These are phyloP conservation scores for Drosophila conformis DNA, from an alignment of 2,888 invertebrate genomes.

Conservation along the genomic window DNA sequence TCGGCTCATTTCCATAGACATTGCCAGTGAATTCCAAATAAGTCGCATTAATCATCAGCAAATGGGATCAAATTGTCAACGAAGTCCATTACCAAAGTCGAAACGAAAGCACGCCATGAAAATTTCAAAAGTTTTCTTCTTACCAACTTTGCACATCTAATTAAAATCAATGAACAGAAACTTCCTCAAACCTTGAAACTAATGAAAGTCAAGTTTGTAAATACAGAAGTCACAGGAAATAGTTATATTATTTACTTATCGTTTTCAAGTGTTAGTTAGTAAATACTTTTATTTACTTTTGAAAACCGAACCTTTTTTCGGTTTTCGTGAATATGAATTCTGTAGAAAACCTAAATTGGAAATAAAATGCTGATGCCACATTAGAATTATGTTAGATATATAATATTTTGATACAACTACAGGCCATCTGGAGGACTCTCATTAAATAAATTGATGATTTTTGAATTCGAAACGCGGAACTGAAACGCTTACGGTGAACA, in stretches of 20 bases:
- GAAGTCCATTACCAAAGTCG: constrained; percentile 41
- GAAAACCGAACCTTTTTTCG: neutral
- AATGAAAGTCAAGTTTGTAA: neutral
- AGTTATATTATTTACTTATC: neutral
- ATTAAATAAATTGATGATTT: neutral
- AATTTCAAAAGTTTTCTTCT: constrained; percentile 7
- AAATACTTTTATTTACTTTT: neutral
- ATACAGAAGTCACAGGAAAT: neutral
- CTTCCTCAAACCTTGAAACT: neutral
- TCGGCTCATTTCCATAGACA: constrained; percentile 37
- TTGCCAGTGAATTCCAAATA: constrained; percentile 56
- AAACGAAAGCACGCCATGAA: constrained; percentile 8
- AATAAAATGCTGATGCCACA: neutral
- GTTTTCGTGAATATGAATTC: no score
- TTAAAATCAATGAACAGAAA: constrained; percentile 2
- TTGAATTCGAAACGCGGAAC: neutral
- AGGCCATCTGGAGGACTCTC: neutral
- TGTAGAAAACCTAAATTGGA: neutral
- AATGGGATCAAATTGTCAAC: constrained; percentile 30
- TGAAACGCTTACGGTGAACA: neutral
- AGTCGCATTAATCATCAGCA: constrained; percentile 48
- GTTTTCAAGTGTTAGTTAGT: neutral
- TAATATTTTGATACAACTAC: neutral
- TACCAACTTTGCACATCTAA: neutral
- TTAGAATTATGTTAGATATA: neutral